A percentile compares a stretch with the other conserved stretches of the same genome.
phyloP scores from a whole-genome alignment of 2,113 vertebrate species.

The Entosphenus tridentatus region DNA sequence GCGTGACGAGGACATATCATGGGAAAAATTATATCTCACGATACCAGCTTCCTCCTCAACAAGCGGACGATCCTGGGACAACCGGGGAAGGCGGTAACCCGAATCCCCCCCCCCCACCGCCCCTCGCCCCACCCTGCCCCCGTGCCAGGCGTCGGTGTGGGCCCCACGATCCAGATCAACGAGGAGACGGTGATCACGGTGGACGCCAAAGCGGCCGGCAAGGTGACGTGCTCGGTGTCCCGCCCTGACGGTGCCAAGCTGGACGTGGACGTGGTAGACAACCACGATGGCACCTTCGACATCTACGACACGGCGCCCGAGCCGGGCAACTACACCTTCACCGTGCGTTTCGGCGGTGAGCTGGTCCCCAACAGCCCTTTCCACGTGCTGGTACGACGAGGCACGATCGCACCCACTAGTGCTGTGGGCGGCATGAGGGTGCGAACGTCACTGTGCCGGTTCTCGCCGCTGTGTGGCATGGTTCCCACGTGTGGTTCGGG shows the following conservation, averaged over 20 bases:
- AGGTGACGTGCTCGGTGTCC: constrained; percentile 65
- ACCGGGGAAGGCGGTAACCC: too few species aligned
- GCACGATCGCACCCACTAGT: not conserved
- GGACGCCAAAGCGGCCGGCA: constrained; percentile 54
- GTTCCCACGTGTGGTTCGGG: too few species aligned
- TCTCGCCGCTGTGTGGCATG: too few species aligned
- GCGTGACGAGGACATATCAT: too few species aligned
- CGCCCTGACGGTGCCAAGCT: constrained; percentile 53
- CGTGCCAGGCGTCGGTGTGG: constrained; percentile 42
- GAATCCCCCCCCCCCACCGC: too few species aligned
- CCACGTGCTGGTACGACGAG: constrained; percentile 50
- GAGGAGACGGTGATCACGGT: constrained; percentile 47
- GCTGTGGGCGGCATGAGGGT: too few species aligned
- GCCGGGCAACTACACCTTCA: constrained; percentile 63
- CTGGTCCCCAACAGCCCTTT: constrained; percentile 73
- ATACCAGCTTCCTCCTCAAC: too few species aligned
- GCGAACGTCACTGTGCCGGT: too few species aligned
- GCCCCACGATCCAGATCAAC: constrained; percentile 46
- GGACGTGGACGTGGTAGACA: constrained; percentile 50
- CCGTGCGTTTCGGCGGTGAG: constrained; percentile 63
- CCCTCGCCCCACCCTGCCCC: not conserved
- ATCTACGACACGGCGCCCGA: constrained; percentile 70
- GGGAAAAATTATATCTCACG: too few species aligned
- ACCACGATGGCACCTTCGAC: constrained; percentile 50
- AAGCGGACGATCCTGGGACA: too few species aligned